Percentiles rank a stretch among this genome's conserved stretches.
These are phyloP conservation scores for Griposia aprilina DNA, from an alignment of 2,888 invertebrate species.

Conservation along the genomic window DNA sequence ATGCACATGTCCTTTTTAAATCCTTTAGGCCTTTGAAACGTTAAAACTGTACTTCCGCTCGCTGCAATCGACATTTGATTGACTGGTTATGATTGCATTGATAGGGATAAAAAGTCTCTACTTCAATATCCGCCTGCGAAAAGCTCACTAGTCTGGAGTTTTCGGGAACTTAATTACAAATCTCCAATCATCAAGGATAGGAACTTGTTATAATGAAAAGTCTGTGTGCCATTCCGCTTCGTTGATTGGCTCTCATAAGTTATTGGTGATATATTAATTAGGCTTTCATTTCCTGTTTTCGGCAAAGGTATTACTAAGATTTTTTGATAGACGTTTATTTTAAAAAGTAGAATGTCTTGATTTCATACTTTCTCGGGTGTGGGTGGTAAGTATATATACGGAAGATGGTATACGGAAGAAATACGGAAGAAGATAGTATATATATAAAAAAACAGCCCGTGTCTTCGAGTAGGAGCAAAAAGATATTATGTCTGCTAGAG, in stretches of 20 bases:
- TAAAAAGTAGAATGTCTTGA: not conserved
- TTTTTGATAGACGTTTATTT: not conserved
- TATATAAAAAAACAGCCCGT: not conserved
- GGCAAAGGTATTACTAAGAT: not conserved
- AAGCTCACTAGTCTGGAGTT: constrained; percentile 49
- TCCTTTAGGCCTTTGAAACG: constrained; percentile 35
- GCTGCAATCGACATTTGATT: constrained; percentile 63
- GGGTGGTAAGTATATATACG: too few relatives aligned
- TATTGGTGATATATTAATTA: constrained; percentile 18
- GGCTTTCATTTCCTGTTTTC: constrained; percentile 24
- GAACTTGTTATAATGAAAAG: constrained; percentile 45
- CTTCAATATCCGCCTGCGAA: constrained; percentile 61
- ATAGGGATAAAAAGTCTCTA: constrained; percentile 56
- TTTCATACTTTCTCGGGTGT: too few relatives aligned
- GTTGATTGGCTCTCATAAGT: constrained; percentile 32
- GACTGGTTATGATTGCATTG: constrained; percentile 63
- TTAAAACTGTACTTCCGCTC: constrained; percentile 49
- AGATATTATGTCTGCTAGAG: not conserved
- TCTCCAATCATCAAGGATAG: constrained; percentile 40
- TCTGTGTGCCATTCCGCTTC: constrained; percentile 10
- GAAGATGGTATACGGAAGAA: too few relatives aligned
- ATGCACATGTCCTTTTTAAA: constrained; percentile 31
- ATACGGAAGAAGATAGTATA: too few relatives aligned
- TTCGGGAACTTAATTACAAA: constrained; percentile 61
- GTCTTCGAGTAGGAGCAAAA: not conserved